Evolutionary conservation across 2,113 vertebrate species (phyloP).

Genomic region (Bothrops jararaca): DNA sequence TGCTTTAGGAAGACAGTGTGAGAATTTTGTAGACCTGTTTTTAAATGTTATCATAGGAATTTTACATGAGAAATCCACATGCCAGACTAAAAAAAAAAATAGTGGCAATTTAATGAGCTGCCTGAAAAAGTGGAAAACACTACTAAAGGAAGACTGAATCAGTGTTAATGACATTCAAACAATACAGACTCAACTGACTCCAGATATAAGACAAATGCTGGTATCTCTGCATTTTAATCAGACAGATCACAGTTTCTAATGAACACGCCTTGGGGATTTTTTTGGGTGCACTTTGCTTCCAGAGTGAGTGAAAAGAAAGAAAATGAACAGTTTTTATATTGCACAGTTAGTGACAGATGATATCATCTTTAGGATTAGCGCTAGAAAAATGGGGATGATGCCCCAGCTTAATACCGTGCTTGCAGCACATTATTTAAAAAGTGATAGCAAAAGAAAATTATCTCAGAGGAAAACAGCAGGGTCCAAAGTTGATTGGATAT

Average conservation of each 20-base stretch:
- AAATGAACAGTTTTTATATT: slow-evolving; percentile 54
- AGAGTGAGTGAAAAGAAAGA: slow-evolving; percentile 56
- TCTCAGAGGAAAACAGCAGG: rapidly evolving
- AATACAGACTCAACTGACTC: slow-evolving; percentile 48
- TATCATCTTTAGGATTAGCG: slow-evolving; percentile 43
- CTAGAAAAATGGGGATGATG: slow-evolving; percentile 21
- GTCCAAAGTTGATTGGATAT: background rate
- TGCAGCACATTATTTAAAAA: slow-evolving; percentile 9
- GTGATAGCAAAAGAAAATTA: background rate
- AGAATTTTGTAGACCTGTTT: slow-evolving; percentile 15
- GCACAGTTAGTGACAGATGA: slow-evolving; percentile 58
- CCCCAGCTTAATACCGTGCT: background rate
- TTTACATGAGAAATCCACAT: slow-evolving; percentile 17
- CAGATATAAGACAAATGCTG: slow-evolving; percentile 54
- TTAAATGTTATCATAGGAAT: slow-evolving; percentile 32
- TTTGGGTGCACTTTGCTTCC: slow-evolving; percentile 49
- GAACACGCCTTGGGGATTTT: slow-evolving; percentile 55
- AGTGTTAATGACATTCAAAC: slow-evolving; percentile 54
- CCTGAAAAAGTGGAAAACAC: slow-evolving; percentile 33
- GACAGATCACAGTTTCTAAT: slow-evolving; percentile 61
- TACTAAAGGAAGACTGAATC: slow-evolving; percentile 29
- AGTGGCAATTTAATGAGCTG: slow-evolving; percentile 44
- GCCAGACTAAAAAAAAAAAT: slow-evolving; percentile 11
- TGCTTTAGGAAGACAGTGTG: background rate
- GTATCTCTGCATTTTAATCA: slow-evolving; percentile 67